Evolutionary conservation across 2,797 vertebrate genomes (phyloP).

Genomic region (Apodemus agrarius): DNA sequence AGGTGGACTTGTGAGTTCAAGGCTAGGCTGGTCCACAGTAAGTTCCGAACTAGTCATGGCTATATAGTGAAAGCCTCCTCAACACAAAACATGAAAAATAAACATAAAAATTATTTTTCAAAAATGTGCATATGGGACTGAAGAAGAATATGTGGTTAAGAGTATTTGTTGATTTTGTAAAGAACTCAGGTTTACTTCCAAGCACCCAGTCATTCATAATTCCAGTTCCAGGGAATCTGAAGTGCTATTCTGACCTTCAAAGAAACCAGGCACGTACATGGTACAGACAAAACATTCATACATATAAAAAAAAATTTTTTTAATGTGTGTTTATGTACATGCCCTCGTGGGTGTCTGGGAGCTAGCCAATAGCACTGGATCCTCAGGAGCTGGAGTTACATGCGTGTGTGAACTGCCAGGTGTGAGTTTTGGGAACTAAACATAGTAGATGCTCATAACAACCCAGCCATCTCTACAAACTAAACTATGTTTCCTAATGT

Average conservation of each 20-base stretch:
- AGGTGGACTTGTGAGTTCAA: background rate
- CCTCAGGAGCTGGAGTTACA: background rate
- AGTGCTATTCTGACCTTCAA: background rate
- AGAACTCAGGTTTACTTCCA: background rate
- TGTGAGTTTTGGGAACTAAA: background rate
- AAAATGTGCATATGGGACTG: background rate
- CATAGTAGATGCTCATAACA: background rate
- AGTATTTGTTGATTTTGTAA: too few species aligned
- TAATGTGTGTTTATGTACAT: too few species aligned
- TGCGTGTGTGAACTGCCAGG: background rate
- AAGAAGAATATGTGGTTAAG: background rate
- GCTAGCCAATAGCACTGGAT: background rate
- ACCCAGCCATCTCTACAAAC: background rate
- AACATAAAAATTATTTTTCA: background rate
- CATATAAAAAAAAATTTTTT: background rate
- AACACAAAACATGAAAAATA: background rate
- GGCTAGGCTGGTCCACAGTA: background rate
- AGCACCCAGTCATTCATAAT: too few species aligned
- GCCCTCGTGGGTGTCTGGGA: background rate
- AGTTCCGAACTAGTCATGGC: background rate
- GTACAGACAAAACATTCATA: background rate
- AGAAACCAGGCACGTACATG: background rate
- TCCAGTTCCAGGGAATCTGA: background rate
- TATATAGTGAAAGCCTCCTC: background rate
- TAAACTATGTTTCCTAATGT: background rate